Evolutionary conservation across 2,797 vertebrate species (phyloP), one percentile per base, ranked within the genome.

Genomic region (Trachurus trachurus): DNA sequence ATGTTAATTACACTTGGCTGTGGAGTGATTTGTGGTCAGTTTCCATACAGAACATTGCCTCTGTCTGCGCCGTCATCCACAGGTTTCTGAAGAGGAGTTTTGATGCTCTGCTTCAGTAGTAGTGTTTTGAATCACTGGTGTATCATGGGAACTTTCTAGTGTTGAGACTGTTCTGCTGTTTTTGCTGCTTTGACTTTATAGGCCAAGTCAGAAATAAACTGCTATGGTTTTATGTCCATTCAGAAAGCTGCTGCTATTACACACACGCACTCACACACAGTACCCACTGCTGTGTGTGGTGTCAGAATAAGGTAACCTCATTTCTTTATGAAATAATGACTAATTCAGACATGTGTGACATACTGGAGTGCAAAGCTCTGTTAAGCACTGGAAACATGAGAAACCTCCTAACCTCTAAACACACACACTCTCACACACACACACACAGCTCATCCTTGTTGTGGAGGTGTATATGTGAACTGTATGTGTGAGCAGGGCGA

Each of bases 351-450:
- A 72, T 39, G 45, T 75, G 76, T 59, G 62, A 80, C 66, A 75
- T 44, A 47, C 47, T 58, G 53, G 71, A 93, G 88, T 88, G 88
- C 85, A 93, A 90, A 90, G 61, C 75, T 77, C 77, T 93, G 90
- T 90, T 71, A 9, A 71, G 69, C 63, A 65, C 29, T n/a, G 16
- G 56, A 76, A 84, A 91, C 91, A 92, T n/a, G 65, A 90, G 78
- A 85, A 89, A 79, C 80, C 81, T 83, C 76, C 81, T 68, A 63
- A 68, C 61, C 42, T 64, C 52, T 58, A 52, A 68, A 72, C 47
- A 66, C 65, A 69, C 66, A 47, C 71, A 19, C 66, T 17, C 31
- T 6, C 47, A 13, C 75, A 59, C 49, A 40, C 69, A 62, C 62
- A 56, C 57, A 22, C n/a, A 66, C 50, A 21, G 22, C 11, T 11